phyloP scores from a whole-genome alignment of 1,140 invertebrate genomes.

The Drosophila lacteicornis region DNA sequence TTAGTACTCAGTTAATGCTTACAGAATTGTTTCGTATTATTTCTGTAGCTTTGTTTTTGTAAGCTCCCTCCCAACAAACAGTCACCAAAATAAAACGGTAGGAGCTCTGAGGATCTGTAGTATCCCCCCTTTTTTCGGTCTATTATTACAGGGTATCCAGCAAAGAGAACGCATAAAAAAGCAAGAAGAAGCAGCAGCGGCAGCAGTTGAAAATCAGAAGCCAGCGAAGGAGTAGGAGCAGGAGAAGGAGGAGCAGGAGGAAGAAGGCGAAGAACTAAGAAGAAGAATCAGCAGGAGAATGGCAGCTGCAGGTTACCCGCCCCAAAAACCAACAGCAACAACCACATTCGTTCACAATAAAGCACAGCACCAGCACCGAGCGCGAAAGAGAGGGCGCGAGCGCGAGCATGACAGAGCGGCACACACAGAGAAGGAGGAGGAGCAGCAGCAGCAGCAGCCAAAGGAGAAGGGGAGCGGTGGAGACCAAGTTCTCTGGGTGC shows the following conservation, averaged over 20 bases:
- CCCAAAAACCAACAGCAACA: constrained; percentile 36
- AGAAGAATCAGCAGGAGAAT: constrained; percentile 27
- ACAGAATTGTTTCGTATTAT: too few species aligned
- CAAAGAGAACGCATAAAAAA: background rate
- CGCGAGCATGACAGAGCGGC: background rate
- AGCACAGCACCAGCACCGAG: background rate
- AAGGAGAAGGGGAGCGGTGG: background rate
- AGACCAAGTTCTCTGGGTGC: constrained; percentile 30
- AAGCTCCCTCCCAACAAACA: too few species aligned
- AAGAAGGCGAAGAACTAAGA: background rate
- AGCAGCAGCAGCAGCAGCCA: background rate
- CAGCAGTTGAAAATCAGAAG: constrained; percentile 24
- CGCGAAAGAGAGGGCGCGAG: background rate
- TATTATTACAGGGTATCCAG: constrained; percentile 9
- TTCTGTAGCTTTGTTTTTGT: too few species aligned
- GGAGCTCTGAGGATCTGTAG: background rate
- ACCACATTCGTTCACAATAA: background rate
- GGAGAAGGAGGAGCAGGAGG: background rate
- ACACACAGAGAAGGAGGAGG: background rate
- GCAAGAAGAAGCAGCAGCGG: constrained; percentile 46
- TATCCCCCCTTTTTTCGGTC: background rate
- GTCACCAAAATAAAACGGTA: too few species aligned
- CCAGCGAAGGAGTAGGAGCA: constrained; percentile 5
- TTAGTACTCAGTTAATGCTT: too few species aligned
- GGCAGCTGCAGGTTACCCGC: constrained; percentile 46